phyloP scores from a whole-genome alignment of 2,113 vertebrate genomes.

The Eleginops maclovinus region DNA sequence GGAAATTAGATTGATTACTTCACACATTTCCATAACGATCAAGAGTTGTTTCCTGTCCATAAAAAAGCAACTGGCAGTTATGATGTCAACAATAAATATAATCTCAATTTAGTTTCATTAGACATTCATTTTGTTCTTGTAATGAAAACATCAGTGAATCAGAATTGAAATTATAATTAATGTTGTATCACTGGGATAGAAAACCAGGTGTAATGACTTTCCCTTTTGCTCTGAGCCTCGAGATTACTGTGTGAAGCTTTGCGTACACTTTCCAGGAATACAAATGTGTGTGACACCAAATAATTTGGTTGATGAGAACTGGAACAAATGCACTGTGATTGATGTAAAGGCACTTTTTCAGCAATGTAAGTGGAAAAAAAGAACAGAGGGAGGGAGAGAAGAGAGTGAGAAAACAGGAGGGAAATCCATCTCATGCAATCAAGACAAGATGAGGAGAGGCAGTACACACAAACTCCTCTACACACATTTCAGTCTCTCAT shows the following conservation, averaged over 20 bases:
- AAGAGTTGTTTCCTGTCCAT: background rate
- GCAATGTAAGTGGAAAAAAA: constrained; percentile 16
- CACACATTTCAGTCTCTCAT: constrained; percentile 43
- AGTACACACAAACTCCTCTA: constrained; percentile 44
- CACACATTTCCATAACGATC: background rate
- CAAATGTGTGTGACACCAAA: constrained; percentile 26
- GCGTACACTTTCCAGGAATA: constrained; percentile 26
- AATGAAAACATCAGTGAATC: constrained; percentile 10
- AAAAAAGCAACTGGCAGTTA: background rate
- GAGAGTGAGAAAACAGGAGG: constrained; percentile 29
- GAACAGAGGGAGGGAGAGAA: background rate
- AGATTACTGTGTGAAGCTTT: constrained; percentile 4
- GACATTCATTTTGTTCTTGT: background rate
- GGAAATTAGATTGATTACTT: background rate
- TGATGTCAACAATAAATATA: background rate
- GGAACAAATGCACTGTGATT: constrained; percentile 54
- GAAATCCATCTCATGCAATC: constrained; percentile 58
- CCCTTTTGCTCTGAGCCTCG: background rate
- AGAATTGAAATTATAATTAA: background rate
- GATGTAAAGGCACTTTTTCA: constrained; percentile 36
- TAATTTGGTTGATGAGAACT: constrained; percentile 43
- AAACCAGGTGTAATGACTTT: constrained; percentile 13
- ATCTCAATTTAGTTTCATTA: constrained; percentile 10
- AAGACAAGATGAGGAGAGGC: constrained; percentile 46
- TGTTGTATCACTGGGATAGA: constrained; percentile 6